Base-by-base conservation (phyloP, 2,888 invertebrate species). In the Furcula furcula region DNA sequence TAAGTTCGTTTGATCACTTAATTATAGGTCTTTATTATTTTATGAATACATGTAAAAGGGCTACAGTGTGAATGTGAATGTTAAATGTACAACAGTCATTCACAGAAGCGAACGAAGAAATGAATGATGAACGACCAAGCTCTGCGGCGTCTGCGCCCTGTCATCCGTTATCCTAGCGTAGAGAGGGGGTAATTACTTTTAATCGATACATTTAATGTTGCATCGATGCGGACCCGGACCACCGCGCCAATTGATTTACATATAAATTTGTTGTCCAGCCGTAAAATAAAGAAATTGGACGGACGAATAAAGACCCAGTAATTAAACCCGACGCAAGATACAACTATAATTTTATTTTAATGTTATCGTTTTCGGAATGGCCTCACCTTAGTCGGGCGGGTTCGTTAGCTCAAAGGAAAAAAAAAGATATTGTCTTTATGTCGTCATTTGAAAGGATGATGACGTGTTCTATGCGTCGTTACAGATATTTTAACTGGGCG, bases 281-380 rank as follows among this genome's bases (percentile, higher is more conserved):
- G 80, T 86, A 79, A 86, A 86, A 86, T 86, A 82, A 86, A 87
- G 85, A 85, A 85, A 86, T 86, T 78, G 79, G 75, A 76, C 65
- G 75, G 61, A 59, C 56, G 65, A 60, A 70, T 76, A 78, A 78
- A 78, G 76, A 71, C 54, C 46, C 40, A 53, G 68, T 80, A 82
- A 83, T 84, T 81, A 83, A 85, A 74, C 48, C 64, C 67, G 71
- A 73, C 74, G 72, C 67, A 61, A 65, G 66, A 65, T 74, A 75
- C 69, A 69, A 67, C 71, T 67, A 72, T 82, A 76, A 78, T 77
- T 79, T 77, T 70, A 70, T 79, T 80, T 80, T 79, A 75, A 79
- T 77, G 74, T 65, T 70, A 68, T 61, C 57, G 65, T 52, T 60
- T 49, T 63, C 45, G 33, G 39, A 33, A 33, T 41, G 34, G 31